Conservation (phyloP, 2,888 invertebrate species). For the Rhagonycha lutea region DNA sequence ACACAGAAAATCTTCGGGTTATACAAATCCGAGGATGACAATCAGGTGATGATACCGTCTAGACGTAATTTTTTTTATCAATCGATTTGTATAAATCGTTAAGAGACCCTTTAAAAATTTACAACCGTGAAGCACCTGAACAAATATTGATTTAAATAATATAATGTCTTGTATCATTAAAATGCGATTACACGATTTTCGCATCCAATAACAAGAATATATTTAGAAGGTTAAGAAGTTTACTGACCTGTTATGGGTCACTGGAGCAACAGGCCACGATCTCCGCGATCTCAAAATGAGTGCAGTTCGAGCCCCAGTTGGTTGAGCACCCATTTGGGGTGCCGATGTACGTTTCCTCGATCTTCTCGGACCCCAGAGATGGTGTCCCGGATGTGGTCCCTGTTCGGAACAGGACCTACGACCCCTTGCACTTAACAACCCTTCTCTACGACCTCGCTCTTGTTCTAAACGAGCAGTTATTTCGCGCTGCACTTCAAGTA, state of each 20-base stretch:
- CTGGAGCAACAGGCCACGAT: conserved; percentile 78
- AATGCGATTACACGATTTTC: background rate
- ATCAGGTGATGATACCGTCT: too few species aligned
- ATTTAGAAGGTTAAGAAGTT: background rate
- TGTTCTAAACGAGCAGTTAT: conserved; percentile 48
- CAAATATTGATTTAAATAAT: background rate
- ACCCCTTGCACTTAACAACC: conserved; percentile 59
- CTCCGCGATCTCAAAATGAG: conserved; percentile 71
- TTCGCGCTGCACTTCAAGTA: conserved; percentile 51
- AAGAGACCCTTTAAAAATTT: background rate
- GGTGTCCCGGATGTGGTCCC: conserved; percentile 69
- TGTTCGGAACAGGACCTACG: conserved; percentile 71
- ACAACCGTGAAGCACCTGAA: background rate
- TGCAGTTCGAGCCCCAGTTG: conserved; percentile 60
- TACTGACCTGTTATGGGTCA: conserved; percentile 53
- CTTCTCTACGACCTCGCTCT: conserved; percentile 54
- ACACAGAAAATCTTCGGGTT: too few species aligned
- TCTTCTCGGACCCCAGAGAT: conserved; percentile 69
- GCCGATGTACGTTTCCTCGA: conserved; percentile 72
- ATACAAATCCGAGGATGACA: too few species aligned
- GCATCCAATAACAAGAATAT: background rate
- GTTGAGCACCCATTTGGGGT: conserved; percentile 67
- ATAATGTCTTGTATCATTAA: background rate
- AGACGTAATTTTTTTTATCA: background rate
- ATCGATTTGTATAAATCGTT: background rate